A percentile compares a stretch with the other conserved stretches of the same genome.
Conservation (phyloP, 2,888 invertebrate genomes). For the Pammene aurita region DNA sequence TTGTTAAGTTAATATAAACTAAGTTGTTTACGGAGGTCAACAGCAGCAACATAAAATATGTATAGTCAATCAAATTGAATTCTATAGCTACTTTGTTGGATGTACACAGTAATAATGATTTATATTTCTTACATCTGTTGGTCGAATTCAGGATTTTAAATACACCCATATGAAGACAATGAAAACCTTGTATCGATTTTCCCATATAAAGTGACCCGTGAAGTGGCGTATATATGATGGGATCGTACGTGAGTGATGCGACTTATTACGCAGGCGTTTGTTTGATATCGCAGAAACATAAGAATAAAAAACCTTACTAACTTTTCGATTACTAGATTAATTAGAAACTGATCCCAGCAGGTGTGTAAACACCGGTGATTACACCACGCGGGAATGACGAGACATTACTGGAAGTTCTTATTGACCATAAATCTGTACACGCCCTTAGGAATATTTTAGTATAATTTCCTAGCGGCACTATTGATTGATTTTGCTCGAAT, state of each 20-base stretch:
- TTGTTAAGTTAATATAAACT: not conserved
- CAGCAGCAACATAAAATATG: too few relatives aligned
- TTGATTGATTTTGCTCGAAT: conserved; percentile 41
- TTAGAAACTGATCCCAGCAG: conserved; percentile 2
- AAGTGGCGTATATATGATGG: too few relatives aligned
- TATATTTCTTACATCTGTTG: too few relatives aligned
- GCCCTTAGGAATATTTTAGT: conserved; percentile 45
- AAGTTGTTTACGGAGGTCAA: too few relatives aligned
- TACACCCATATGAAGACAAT: too few relatives aligned
- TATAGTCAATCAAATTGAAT: too few relatives aligned
- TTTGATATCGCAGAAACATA: not conserved
- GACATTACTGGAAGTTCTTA: conserved; percentile 47
- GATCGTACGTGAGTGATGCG: not conserved
- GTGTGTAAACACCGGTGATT: conserved; percentile 19
- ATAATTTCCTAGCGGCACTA: conserved; percentile 35
- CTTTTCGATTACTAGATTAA: not conserved
- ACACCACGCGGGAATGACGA: conserved; percentile 24
- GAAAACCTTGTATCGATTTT: too few relatives aligned
- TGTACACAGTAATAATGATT: too few relatives aligned
- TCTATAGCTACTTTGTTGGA: too few relatives aligned
- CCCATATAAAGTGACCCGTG: too few relatives aligned
- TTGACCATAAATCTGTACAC: conserved; percentile 52
- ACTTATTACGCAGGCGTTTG: not conserved
- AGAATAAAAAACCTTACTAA: not conserved
- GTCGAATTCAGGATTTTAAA: too few relatives aligned